A percentile compares a stretch with the other conserved stretches of the same genome.
phyloP scores from a whole-genome alignment of 2,113 vertebrate species.

The Lophotis ruficrista region DNA sequence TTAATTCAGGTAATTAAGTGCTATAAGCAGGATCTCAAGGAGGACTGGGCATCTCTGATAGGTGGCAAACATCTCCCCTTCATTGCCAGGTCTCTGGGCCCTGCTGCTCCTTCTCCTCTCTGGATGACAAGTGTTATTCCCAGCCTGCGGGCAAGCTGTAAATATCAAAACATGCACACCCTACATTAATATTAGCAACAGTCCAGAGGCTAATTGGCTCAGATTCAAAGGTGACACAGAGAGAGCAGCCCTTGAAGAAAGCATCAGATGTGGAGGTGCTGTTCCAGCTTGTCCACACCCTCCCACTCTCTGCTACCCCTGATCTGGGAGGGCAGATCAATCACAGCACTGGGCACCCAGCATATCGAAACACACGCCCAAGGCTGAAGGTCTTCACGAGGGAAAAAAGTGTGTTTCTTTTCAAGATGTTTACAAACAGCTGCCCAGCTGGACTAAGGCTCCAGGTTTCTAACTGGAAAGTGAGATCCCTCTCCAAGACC shows the following conservation, averaged over 20 bases:
- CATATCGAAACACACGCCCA: background rate
- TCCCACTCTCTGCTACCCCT: background rate
- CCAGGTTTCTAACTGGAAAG: background rate
- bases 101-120: background rate
- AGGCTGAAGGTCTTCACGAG: background rate
- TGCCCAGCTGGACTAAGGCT: background rate
- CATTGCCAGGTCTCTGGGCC: background rate
- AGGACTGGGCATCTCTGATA: background rate
- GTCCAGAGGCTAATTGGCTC: constrained; percentile 25
- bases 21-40: background rate
- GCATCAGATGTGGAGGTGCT: background rate
- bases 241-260: constrained; percentile 20
- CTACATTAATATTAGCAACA: background rate
- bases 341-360: background rate
- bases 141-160: background rate
- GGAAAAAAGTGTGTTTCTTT: background rate
- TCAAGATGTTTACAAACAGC: background rate
- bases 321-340: background rate
- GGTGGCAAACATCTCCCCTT: background rate
- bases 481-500: background rate
- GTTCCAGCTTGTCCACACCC: constrained; percentile 7
- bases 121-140: constrained; percentile 1
- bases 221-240: constrained; percentile 39
- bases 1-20: background rate
- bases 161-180: background rate